Base-by-base conservation (phyloP, 2,888 invertebrate genomes). In the Vanessa cardui region DNA sequence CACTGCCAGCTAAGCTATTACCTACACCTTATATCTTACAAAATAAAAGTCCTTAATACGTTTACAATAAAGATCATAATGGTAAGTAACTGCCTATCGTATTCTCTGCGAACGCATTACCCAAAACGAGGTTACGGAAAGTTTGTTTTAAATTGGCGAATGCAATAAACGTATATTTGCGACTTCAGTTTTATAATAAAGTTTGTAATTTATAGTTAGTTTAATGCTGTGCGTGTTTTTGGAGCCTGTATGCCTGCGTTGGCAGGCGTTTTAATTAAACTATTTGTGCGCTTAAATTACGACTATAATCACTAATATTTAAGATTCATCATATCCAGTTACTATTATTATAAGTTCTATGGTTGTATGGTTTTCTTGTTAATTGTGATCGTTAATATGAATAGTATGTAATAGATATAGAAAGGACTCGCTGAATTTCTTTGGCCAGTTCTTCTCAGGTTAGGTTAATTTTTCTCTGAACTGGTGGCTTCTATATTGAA, bases 1-100 rank as follows among this genome's bases (percentile, higher is more conserved):
- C 75, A 71, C 70, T 77, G 77, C 76, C 77, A 77, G 73, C 75
- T 73, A 69, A 73, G 73, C 77, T 72, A 75, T 75, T 75, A 75
- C 72, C 66, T 64, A 72, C 66, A 68, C 20, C 31, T 39, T 20
- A 59, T 39, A 56, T 44, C 26, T 16, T 16, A 64, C 46, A 54
- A 66, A 47, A 52, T 54, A 47, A 61, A 58, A 61, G 63, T 61
- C 49, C 67, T 66, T 71, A 69, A 61, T 60, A 15, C 63, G 26
- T 62, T 63, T 58, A 26, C 26, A 58, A 71, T 71, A 71, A 58
- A 71, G 71, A 62, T 69, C 58, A 62, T 64, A 71, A 66, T 71
- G 50, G 62, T 44, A 63, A 58, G 39, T 26, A 47, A 54, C 21
- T 39, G 39, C 39, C 47, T 47, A 47, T 47, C 47, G 47, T 63